phyloP scores from a whole-genome alignment of 2,797 vertebrate species.

The Megaceryle alcyon region DNA sequence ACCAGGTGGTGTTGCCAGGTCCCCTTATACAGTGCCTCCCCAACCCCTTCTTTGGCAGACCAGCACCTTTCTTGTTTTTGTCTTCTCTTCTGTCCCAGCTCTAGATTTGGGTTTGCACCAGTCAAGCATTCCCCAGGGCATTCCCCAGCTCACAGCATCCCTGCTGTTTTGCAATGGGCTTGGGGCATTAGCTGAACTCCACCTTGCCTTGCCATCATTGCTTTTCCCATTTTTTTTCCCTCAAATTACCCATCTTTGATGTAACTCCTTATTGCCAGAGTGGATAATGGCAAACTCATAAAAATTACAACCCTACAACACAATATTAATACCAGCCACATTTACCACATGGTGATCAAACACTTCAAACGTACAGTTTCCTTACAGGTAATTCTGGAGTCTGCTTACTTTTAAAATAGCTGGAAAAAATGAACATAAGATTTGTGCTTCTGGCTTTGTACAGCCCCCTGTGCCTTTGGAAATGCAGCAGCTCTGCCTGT shows the following conservation, averaged over 20 bases:
- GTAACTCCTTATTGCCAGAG: not conserved
- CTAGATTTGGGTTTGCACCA: not conserved
- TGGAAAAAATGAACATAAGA: not conserved
- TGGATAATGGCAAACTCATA: not conserved
- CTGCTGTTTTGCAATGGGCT: not conserved
- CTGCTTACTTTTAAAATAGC: not conserved
- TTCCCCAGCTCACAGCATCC: not conserved
- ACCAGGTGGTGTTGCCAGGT: not conserved
- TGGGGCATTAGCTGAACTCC: not conserved
- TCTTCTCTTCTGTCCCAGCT: not conserved
- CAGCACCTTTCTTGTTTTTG: not conserved
- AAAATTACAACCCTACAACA: not conserved
- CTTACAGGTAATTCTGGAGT: not conserved
- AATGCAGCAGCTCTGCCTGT: not conserved
- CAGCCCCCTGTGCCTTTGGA: not conserved
- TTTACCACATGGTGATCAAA: not conserved
- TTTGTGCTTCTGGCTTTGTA: not conserved
- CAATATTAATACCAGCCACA: accelerated
- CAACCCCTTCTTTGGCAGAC: not conserved
- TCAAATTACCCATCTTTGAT: not conserved
- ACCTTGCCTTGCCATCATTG: not conserved
- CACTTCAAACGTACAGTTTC: not conserved
- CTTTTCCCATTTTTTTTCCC: not conserved
- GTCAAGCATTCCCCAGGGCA: not conserved
- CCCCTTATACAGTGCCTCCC: not conserved